phyloP scores from a whole-genome alignment of 2,113 vertebrate genomes.

The Campylomormyrus numenius region DNA sequence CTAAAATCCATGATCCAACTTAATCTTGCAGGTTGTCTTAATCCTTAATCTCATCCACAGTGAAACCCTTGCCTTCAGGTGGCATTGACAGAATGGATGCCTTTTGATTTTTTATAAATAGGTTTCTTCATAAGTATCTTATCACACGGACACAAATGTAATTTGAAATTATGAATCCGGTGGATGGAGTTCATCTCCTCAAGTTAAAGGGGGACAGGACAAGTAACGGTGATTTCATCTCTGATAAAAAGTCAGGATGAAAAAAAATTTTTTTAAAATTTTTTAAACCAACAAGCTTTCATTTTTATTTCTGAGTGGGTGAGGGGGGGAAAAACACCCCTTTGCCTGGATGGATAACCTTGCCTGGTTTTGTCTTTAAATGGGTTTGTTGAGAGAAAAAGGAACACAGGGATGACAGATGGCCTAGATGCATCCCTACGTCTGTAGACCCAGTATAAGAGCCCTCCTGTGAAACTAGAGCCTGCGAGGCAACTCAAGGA shows the following conservation, averaged over 20 bases:
- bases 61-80: background rate
- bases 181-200: background rate
- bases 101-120: background rate
- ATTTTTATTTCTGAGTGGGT: background rate
- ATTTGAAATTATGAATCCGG: background rate
- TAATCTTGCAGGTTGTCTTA: background rate
- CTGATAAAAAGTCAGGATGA: background rate
- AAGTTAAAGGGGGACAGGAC: background rate
- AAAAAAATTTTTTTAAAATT: background rate
- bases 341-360: background rate
- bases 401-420: background rate
- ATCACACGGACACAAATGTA: background rate
- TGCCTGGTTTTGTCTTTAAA: constrained; percentile 12
- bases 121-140: background rate
- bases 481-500: background rate
- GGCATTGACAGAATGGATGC: background rate
- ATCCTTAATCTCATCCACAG: background rate
- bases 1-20: background rate
- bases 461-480: background rate
- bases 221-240: background rate
- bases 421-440: background rate
- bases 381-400: background rate
- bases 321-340: background rate
- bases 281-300: background rate
- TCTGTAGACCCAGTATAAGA: background rate